A percentile compares a stretch with the other conserved stretches of the same genome.
phyloP scores from a whole-genome alignment of 2,113 vertebrate genomes.

The Burhinus oedicnemus region DNA sequence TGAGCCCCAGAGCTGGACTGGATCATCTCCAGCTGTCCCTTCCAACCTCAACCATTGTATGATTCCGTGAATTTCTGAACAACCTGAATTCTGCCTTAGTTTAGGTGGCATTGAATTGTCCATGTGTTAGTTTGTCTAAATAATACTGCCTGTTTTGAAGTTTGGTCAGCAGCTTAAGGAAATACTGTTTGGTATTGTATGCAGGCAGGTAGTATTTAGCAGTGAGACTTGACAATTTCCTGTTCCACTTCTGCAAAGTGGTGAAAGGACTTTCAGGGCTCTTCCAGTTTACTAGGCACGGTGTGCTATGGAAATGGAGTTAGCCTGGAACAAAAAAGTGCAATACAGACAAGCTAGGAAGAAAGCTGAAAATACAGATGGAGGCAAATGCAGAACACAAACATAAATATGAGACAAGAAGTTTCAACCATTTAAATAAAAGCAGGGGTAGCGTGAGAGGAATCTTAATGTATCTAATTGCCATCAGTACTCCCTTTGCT shows the following conservation, averaged over 20 bases:
- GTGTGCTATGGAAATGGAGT: background rate
- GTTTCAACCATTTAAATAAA: background rate
- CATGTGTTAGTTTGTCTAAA: background rate
- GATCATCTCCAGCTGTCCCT: background rate
- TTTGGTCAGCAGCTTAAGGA: background rate
- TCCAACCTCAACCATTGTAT: background rate
- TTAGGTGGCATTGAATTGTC: background rate
- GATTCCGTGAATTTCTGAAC: background rate
- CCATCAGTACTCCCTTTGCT: background rate
- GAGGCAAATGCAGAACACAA: background rate
- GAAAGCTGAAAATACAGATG: background rate
- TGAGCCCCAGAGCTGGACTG: background rate
- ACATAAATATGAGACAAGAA: background rate
- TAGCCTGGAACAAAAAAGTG: background rate
- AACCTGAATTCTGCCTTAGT: background rate
- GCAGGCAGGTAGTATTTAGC: background rate
- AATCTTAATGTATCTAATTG: background rate
- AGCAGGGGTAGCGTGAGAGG: background rate
- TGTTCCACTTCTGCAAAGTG: background rate
- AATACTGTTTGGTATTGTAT: background rate
- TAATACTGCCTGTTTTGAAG: background rate
- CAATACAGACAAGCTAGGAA: background rate
- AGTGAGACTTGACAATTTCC: background rate
- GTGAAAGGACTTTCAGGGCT: background rate
- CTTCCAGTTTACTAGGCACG: background rate